Conservation (phyloP, 2,888 invertebrate species). For the Scelioninae gen. 2 region DNA sequence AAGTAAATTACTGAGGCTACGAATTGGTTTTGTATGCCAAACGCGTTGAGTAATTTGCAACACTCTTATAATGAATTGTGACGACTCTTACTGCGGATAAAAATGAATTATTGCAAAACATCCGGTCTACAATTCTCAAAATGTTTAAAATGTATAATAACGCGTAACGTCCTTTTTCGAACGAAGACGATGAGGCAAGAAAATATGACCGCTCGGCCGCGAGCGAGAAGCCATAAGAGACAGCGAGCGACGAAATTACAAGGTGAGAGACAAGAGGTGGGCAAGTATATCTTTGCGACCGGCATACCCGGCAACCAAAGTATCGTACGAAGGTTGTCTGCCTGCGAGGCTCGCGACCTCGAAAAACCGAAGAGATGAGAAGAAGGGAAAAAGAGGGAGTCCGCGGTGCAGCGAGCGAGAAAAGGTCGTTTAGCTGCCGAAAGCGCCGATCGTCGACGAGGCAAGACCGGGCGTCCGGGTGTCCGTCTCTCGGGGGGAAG, state of each 20-base stretch:
- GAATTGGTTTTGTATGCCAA: slow-evolving; percentile 62
- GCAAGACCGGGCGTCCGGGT: no score
- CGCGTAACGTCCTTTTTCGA: slow-evolving; percentile 48
- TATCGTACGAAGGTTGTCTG: slow-evolving; percentile 72
- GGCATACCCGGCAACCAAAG: slow-evolving; percentile 60
- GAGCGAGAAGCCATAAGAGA: slow-evolving; percentile 48
- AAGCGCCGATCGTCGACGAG: no score
- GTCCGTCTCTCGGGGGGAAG: no score
- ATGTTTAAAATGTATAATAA: slow-evolving; percentile 52
- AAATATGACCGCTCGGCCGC: slow-evolving; percentile 54
- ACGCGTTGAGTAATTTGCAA: slow-evolving; percentile 56
- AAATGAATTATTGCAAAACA: slow-evolving; percentile 49
- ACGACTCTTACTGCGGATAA: slow-evolving; percentile 46
- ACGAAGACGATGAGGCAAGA: slow-evolving; percentile 51
- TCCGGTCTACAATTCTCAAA: slow-evolving; percentile 17
- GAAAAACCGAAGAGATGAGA: slow-evolving; percentile 64
- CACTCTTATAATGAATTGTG: slow-evolving; percentile 56
- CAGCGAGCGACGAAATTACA: slow-evolving; percentile 56
- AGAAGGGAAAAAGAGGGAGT: slow-evolving; percentile 57
- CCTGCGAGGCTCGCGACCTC: slow-evolving; percentile 71
- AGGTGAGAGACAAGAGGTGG: slow-evolving; percentile 60
- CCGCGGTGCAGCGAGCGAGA: slow-evolving; percentile 30
- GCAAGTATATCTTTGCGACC: slow-evolving; percentile 63
- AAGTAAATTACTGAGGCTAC: slow-evolving; percentile 50
- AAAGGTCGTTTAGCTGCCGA: no score